Percentiles rank a stretch among this genome's conserved stretches.
These are phyloP conservation scores for Gadus chalcogrammus DNA, from an alignment of 2,113 vertebrate genomes.

Conservation along the genomic window DNA sequence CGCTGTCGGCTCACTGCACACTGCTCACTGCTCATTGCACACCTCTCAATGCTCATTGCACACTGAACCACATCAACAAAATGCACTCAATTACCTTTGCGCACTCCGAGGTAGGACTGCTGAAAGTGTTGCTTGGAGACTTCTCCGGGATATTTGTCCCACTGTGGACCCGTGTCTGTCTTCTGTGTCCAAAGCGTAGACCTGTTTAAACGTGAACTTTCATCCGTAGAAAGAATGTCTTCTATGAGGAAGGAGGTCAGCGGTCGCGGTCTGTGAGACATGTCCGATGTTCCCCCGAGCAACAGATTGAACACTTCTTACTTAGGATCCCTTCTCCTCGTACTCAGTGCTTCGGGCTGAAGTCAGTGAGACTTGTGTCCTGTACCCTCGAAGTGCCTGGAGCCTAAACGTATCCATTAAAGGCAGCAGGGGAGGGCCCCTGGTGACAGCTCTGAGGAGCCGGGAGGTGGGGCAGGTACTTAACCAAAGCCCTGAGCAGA, in stretches of 20 bases:
- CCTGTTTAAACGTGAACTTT: conserved; percentile 16
- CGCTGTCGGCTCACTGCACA: no score
- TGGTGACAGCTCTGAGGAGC: conserved; percentile 10
- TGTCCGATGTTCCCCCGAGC: conserved; percentile 32
- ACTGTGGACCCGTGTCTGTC: conserved; percentile 39
- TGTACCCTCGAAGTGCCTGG: conserved; percentile 17
- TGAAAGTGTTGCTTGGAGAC: conserved; percentile 25
- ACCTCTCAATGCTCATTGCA: no score
- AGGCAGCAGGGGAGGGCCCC: conserved; percentile 45
- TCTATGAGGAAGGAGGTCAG: conserved; percentile 90
- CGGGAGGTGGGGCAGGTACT: conserved; percentile 32
- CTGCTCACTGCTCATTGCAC: no score
- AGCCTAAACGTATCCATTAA: conserved; percentile 38
- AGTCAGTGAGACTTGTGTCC: conserved; percentile 19
- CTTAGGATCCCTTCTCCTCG: background rate
- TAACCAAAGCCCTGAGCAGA: conserved; percentile 5
- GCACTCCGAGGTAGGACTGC: conserved; percentile 29
- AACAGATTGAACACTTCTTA: background rate
- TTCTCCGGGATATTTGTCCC: conserved; percentile 41
- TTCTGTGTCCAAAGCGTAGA: conserved; percentile 23
- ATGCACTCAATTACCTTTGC: conserved; percentile 51
- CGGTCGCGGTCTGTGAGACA: conserved; percentile 67
- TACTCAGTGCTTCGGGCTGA: conserved; percentile 15
- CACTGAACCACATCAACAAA: no score
- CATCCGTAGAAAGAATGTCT: conserved; percentile 80